A percentile compares a stretch with the other conserved stretches of the same genome.
Conservation (phyloP, 2,888 invertebrate species). For the Nezara viridula region DNA sequence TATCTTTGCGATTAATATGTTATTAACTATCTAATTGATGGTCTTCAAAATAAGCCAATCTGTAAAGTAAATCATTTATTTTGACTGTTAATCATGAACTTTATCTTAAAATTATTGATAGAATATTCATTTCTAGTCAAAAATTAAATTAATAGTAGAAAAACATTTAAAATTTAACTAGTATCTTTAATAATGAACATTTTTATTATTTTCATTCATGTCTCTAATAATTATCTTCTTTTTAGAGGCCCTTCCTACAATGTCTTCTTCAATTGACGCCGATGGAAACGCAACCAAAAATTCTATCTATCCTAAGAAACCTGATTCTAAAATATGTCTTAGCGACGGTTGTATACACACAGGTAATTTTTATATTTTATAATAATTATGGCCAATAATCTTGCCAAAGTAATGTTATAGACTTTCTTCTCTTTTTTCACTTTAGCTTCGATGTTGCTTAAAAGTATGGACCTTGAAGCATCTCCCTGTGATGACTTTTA, state of each 20-base stretch:
- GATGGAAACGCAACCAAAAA: conserved; percentile 61
- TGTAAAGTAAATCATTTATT: no score
- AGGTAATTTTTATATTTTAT: conserved; percentile 70
- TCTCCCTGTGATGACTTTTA: conserved; percentile 89
- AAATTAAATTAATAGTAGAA: not conserved
- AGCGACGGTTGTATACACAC: conserved; percentile 85
- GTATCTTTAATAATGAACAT: not conserved
- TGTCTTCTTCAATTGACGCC: conserved; percentile 67
- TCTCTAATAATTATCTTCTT: conserved; percentile 8
- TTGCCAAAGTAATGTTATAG: not conserved
- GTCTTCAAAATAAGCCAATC: no score
- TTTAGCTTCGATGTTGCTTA: conserved; percentile 78
- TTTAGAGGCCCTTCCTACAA: conserved; percentile 67
- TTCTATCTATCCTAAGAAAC: conserved; percentile 65
- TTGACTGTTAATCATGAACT: no score
- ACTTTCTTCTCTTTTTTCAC: not conserved
- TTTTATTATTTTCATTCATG: not conserved
- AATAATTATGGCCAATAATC: not conserved
- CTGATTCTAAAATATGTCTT: conserved; percentile 74
- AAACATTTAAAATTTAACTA: not conserved
- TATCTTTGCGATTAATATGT: no score
- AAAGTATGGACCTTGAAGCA: conserved; percentile 79
- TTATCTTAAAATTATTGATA: no score
- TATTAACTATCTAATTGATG: no score
- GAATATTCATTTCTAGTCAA: no score